Percentiles rank a stretch among this genome's conserved stretches.
Evolutionary conservation across 2,113 vertebrate genomes (phyloP).

Genomic region (Passer domesticus): DNA sequence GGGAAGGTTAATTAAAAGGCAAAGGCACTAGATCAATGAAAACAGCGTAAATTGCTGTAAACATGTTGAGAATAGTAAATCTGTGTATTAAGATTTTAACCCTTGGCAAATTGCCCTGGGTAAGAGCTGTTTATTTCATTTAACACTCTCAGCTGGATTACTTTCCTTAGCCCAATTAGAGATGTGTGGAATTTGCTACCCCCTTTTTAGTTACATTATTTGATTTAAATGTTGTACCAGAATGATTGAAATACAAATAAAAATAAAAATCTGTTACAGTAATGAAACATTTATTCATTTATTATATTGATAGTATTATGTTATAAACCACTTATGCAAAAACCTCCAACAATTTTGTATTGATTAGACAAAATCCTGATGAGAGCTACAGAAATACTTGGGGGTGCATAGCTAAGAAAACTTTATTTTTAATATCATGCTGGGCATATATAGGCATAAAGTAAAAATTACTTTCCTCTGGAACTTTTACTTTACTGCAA

Average conservation of each 20-base stretch:
- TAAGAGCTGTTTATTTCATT: not conserved
- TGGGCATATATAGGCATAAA: not conserved
- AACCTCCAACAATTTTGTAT: not conserved
- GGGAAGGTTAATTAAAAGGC: not conserved
- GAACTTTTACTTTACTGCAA: not conserved
- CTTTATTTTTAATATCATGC: not conserved
- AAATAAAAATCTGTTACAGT: not conserved
- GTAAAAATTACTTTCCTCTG: not conserved
- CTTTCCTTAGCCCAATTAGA: not conserved
- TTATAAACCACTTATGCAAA: not conserved
- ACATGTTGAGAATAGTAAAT: not conserved
- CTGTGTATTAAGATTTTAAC: not conserved
- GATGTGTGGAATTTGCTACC: not conserved
- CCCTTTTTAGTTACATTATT: not conserved
- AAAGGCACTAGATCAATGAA: not conserved
- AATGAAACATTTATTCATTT: not conserved
- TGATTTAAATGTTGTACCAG: not conserved
- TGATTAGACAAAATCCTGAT: not conserved
- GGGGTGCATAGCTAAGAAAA: not conserved
- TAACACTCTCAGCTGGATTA: not conserved
- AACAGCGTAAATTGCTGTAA: not conserved
- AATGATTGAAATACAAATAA: not conserved
- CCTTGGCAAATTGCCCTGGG: not conserved
- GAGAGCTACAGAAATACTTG: not conserved
- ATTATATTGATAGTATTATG: not conserved